Base-by-base conservation (phyloP, 92 coral and sea anemone species). In the Umimayanthus kanabou region DNA sequence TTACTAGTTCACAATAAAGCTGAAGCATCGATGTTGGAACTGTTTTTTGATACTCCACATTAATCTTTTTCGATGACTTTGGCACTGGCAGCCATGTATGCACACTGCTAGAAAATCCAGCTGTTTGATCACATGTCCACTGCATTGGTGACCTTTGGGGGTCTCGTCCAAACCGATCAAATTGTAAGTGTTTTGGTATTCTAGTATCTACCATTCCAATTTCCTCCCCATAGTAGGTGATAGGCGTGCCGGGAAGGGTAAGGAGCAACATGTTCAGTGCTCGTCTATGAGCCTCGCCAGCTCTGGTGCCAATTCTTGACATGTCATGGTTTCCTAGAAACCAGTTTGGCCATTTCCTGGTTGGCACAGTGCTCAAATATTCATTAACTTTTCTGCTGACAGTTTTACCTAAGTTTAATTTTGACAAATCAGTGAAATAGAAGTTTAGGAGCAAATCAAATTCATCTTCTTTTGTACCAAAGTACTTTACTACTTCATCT, bases 151-250 rank as follows among this genome's bases (percentile, higher is more conserved):
- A 84, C 45, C 98, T 90, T 77, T 89, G 93, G 9, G 98, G 98
- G 47, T 94, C 94, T 9, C 98, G 77, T 40, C 85, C 90, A 66
- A 93, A 93, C 86, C 80, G 88, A 55, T 69, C 64, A 55, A 72
- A 80, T 22, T 82, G 76, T 42, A 82, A 47, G 67, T 79, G 81
- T 7, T 39, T 67, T 22, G 91, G 92, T 18, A 93, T 55, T 43
- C 81, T 73, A 18, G 88, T 94, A 94, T 94, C 90, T 55, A 84
- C 79, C 96, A 94, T 94, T 79, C 98, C 98, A 70, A 96, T 80
- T 76, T 96, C 98, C 81, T 96, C 98, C n/a, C 98, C 98, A 87
- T 96, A 96, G 84, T 95, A 96, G 53, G 94, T 94, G 61, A 96
- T 64, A 0, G 98, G 95, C 53, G 98, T 96, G 47, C 98, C 98